These are phyloP conservation scores for Taphrorychus bicolor DNA, from an alignment of 2,888 invertebrate species.

Conservation along the genomic window DNA sequence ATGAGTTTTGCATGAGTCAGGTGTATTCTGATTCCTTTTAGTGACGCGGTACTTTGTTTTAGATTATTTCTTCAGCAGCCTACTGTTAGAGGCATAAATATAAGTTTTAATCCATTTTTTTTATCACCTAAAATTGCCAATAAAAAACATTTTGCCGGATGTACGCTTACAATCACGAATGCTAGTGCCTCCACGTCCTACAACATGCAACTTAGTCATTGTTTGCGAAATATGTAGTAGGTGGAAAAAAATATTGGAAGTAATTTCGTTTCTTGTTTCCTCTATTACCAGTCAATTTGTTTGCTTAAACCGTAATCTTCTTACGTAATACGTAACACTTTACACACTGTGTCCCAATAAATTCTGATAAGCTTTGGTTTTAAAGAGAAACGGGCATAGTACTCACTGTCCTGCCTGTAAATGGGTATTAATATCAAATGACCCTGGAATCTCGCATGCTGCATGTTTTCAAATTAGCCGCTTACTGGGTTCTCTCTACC, in stretches of 20 bases:
- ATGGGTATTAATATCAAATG: neutral
- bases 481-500: neutral
- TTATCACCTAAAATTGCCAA: too few species aligned
- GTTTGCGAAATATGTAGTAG: neutral
- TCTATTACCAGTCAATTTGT: too few species aligned
- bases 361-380: neutral
- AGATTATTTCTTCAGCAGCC: too few species aligned
- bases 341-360: neutral
- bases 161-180: too few species aligned
- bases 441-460: neutral
- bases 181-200: too few species aligned
- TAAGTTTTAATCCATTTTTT: too few species aligned
- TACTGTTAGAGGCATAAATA: too few species aligned
- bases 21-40: neutral
- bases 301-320: neutral
- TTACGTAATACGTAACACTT: neutral
- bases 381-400: too few species aligned
- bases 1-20: neutral
- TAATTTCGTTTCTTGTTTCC: too few species aligned
- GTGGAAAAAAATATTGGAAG: neutral
- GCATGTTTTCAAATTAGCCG: neutral
- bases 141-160: too few species aligned
- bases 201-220: too few species aligned
- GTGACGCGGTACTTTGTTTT: too few species aligned
- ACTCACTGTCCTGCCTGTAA: neutral